Evolutionary conservation across 2,888 invertebrate species (phyloP).

Genomic region (Boloria euphrosyne): DNA sequence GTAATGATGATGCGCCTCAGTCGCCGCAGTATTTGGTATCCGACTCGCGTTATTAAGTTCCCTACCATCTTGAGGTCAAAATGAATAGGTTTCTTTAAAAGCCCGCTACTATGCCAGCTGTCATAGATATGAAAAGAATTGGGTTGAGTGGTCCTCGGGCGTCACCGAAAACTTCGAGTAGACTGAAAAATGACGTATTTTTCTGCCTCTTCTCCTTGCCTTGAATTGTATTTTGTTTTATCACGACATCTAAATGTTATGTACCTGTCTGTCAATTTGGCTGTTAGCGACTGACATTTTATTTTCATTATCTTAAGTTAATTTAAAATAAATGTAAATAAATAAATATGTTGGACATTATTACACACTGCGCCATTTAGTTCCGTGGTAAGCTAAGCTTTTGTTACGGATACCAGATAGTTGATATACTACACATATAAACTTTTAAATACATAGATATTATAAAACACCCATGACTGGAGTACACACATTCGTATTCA

Average conservation of each 20-base stretch:
- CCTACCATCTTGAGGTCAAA: slow-evolving; percentile 75
- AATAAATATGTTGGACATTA: too few species aligned
- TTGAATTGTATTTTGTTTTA: slow-evolving; percentile 39
- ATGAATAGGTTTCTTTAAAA: slow-evolving; percentile 77
- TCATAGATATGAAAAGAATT: slow-evolving; percentile 73
- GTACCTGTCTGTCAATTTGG: not conserved
- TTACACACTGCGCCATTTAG: too few species aligned
- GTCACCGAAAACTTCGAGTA: slow-evolving; percentile 45
- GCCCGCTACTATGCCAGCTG: slow-evolving; percentile 68
- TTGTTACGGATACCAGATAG: too few species aligned
- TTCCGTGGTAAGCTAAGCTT: too few species aligned
- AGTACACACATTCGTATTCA: too few species aligned
- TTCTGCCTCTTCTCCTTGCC: slow-evolving; percentile 37
- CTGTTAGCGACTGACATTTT: not conserved
- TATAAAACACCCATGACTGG: too few species aligned
- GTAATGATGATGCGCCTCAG: slow-evolving; percentile 77
- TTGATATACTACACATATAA: too few species aligned
- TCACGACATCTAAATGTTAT: slow-evolving; percentile 25
- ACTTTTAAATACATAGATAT: too few species aligned
- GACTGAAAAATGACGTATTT: slow-evolving; percentile 41
- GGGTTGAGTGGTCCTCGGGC: slow-evolving; percentile 60
- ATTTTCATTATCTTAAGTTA: not conserved
- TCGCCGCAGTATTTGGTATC: slow-evolving; percentile 65
- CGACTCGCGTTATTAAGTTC: slow-evolving; percentile 70
- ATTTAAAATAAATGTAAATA: not conserved